Base-by-base conservation (phyloP, 2,888 invertebrate species). In the Leptodirus hochenwartii region DNA sequence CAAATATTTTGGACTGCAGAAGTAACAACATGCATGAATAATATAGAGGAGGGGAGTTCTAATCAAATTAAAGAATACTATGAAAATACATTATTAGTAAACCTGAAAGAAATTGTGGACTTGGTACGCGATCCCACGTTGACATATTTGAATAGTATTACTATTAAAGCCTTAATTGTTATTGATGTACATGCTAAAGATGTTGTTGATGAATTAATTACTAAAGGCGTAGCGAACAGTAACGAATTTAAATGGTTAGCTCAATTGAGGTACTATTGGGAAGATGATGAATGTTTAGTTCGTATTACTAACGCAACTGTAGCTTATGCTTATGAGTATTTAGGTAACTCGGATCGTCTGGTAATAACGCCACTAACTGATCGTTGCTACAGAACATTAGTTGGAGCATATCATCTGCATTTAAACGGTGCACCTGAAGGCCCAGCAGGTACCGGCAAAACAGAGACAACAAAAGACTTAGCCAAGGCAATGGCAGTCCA, bases 401-500 rank as follows among this genome's bases (percentile, higher is more conserved):
- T 85, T 37, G 80, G 80, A 1, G 84, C 85, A 2, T 82, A 77
- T 51, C 76, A 77, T 45, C 59, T 85, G 26, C 79, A 85, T 53
- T 56, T 85, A 40, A 81, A 82, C 45, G 84, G 82, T n/a, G 78
- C 79, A 4, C 78, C 78, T 0, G 79, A 80, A 56, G 80, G 80
- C 1, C 85, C 85, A 1, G 79, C 81, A 0, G 84, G 85, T 1
- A 85, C 85, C 0, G 87, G 87, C 1, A 87, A 87, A 59, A 87
- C 85, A 0, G 87, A 87, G 59, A 84, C 85, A 11, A 81, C 81
- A 1, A 91, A 91, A 59, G 90, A 91, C 59, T 60, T 91, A 38
- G 87, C 87, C 4, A 85, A 88, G 56, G 88, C 88, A 0, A 49
- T 91, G 27, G 91, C 88, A 1, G 84, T 90, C 2, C 87, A 87